Conservation (phyloP, 2,797 vertebrate genomes). For the Rhadinocentrus ornatus region DNA sequence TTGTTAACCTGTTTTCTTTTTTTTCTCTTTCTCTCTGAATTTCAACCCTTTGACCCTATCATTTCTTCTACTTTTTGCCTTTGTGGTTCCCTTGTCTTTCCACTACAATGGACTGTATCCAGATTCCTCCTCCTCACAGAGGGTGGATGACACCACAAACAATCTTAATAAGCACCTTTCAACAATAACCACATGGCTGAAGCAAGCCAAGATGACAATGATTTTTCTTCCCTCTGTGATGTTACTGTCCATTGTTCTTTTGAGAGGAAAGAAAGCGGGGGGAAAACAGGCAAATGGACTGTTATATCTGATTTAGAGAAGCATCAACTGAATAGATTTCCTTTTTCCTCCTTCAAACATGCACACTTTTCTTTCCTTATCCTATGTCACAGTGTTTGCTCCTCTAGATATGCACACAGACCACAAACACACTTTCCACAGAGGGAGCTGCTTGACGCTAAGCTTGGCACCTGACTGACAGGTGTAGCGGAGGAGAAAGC, state of each 20-base stretch:
- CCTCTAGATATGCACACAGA: conserved; percentile 46
- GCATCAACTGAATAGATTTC: conserved; percentile 55
- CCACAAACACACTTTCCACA: conserved; percentile 48
- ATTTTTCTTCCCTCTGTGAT: conserved; percentile 51
- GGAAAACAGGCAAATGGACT: conserved; percentile 65
- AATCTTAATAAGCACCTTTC: conserved; percentile 80
- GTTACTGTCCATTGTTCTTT: conserved; percentile 50
- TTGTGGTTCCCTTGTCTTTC: conserved; percentile 23
- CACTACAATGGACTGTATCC: conserved; percentile 22
- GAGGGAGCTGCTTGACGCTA: conserved; percentile 58
- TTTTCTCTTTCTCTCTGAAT: conserved; percentile 6
- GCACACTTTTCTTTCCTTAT: conserved; percentile 34
- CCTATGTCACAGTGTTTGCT: conserved; percentile 38
- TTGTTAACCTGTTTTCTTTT: conserved; percentile 33
- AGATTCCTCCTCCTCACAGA: conserved; percentile 42
- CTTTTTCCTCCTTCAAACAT: conserved; percentile 27
- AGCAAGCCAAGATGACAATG: conserved; percentile 66
- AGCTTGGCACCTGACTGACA: conserved; percentile 80
- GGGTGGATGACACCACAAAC: conserved; percentile 56
- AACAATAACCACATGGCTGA: conserved; percentile 63
- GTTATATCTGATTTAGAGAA: conserved; percentile 80
- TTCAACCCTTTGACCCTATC: conserved; percentile 31
- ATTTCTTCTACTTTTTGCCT: conserved; percentile 26
- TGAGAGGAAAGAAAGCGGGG: conserved; percentile 25
- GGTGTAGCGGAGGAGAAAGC: conserved; percentile 80